These are phyloP conservation scores for Leptopterna dolabrata DNA, from an alignment of 2,888 invertebrate genomes.

Conservation along the genomic window DNA sequence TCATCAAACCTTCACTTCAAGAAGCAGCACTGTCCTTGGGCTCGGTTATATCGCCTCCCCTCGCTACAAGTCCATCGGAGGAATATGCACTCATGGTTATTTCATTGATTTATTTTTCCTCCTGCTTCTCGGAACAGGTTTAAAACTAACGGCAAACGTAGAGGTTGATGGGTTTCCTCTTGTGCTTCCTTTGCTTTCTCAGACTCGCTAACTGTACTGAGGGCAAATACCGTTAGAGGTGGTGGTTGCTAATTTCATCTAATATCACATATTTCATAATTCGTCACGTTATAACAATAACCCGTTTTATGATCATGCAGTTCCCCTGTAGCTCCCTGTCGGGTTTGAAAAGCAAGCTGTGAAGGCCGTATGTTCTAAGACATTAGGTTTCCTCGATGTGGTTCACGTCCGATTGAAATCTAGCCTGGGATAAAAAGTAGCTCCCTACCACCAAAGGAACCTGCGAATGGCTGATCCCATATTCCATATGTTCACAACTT, in stretches of 20 bases:
- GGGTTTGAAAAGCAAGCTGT: too few species aligned
- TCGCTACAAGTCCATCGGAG: conserved; percentile 68
- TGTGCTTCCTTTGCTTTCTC: conserved; percentile 15
- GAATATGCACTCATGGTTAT: conserved; percentile 70
- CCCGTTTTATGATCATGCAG: too few species aligned
- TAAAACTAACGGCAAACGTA: background rate
- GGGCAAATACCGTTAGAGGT: background rate
- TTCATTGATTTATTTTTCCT: conserved; percentile 61
- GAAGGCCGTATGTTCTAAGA: too few species aligned
- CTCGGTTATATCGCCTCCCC: conserved; percentile 71
- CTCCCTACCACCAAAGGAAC: too few species aligned
- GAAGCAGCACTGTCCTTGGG: conserved; percentile 68
- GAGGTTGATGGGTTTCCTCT: background rate
- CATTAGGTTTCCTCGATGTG: too few species aligned
- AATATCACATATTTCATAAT: too few species aligned
- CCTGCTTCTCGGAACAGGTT: conserved; percentile 14
- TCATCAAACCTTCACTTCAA: conserved; percentile 69
- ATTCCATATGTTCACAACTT: too few species aligned
- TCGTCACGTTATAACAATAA: too few species aligned
- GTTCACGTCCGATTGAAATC: too few species aligned
- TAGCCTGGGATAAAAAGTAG: too few species aligned
- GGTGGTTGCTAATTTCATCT: background rate
- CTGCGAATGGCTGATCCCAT: too few species aligned
- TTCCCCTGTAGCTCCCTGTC: too few species aligned
- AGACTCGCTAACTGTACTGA: conserved; percentile 1